Conservation (phyloP, 2,797 vertebrate genomes). For the Merluccius polli region DNA sequence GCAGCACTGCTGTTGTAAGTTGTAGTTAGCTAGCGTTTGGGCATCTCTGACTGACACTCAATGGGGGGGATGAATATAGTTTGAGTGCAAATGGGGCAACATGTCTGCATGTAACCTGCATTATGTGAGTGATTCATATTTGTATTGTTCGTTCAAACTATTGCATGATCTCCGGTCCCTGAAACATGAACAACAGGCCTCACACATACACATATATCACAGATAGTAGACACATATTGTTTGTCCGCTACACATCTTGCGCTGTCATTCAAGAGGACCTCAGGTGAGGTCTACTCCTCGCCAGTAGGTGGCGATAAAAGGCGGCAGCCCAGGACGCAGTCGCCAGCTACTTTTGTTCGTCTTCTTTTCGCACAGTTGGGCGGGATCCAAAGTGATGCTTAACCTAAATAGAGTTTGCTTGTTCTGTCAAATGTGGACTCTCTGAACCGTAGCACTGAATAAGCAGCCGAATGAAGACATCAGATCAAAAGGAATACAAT, state of each 20-base stretch:
- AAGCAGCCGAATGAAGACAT: conserved; percentile 69
- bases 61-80: background rate
- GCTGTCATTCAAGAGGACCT: too few species aligned
- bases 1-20: background rate
- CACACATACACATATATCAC: background rate
- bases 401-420: conserved; percentile 73
- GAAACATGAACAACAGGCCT: background rate
- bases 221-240: background rate
- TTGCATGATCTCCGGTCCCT: background rate
- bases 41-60: background rate
- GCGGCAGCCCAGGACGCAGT: background rate
- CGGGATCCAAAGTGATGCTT: conserved; percentile 67
- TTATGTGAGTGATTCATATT: background rate
- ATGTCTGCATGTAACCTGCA: too few species aligned
- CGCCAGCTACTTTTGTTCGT: conserved; percentile 39
- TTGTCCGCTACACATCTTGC: too few species aligned
- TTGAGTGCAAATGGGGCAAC: background rate
- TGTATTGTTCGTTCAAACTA: background rate
- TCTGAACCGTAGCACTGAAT: conserved; percentile 59
- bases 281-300: conserved; percentile 17
- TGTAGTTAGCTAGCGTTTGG: background rate
- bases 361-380: conserved; percentile 57
- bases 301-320: conserved; percentile 60
- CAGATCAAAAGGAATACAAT: conserved; percentile 75
- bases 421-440: conserved; percentile 70